These are phyloP conservation scores for Iphiclides podalirius DNA, from an alignment of 2,888 invertebrate species.

Conservation along the genomic window DNA sequence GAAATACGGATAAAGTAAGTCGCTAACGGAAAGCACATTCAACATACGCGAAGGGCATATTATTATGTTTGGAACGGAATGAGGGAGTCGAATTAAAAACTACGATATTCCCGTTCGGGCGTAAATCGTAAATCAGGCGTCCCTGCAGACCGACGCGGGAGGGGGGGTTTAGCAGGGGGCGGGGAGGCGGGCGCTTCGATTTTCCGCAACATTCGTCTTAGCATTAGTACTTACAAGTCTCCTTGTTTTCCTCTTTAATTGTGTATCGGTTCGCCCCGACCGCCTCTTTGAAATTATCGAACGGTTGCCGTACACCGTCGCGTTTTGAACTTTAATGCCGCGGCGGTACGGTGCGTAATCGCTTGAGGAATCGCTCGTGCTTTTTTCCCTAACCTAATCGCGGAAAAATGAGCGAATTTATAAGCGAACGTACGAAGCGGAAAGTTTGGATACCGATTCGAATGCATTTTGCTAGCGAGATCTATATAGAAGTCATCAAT, in stretches of 20 bases:
- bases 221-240: constrained; percentile 71
- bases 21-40: too few relatives aligned
- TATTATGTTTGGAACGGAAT: too few relatives aligned
- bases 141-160: constrained; percentile 48
- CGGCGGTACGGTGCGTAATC: background rate
- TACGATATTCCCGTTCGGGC: constrained; percentile 49
- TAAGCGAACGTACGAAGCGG: background rate
- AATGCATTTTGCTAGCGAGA: background rate
- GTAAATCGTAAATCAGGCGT: constrained; percentile 72
- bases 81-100: constrained; percentile 49
- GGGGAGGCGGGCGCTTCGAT: constrained; percentile 60
- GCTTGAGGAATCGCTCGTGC: too few relatives aligned
- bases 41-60: too few relatives aligned
- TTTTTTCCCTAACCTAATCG: background rate
- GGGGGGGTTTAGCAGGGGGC: constrained; percentile 26
- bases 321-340: background rate
- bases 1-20: too few relatives aligned
- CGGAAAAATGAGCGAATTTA: background rate
- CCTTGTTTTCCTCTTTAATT: constrained; percentile 76
- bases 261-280: constrained; percentile 66
- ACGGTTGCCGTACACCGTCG: background rate
- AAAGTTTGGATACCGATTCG: background rate
- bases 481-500: too few relatives aligned
- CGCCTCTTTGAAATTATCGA: constrained; percentile 31
- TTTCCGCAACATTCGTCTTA: constrained; percentile 80